Conservation (phyloP, 2,888 invertebrate genomes). For the Apocheima hispidaria region DNA sequence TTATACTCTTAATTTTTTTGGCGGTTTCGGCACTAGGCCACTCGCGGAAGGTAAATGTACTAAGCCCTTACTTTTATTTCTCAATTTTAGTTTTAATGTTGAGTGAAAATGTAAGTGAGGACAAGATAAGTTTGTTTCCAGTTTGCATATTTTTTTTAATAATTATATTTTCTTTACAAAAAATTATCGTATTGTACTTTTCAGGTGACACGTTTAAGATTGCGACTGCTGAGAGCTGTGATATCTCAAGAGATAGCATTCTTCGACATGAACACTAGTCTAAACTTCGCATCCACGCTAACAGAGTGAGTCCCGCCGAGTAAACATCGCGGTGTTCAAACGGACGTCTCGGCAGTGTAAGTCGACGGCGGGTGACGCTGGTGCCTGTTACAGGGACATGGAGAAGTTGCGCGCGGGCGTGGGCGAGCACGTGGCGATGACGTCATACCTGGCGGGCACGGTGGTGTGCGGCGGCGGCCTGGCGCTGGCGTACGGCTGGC, state of each 20-base stretch:
- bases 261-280: conserved; percentile 89
- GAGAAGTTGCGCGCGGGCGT: conserved; percentile 92
- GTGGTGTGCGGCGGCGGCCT: conserved; percentile 89
- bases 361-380: not conserved
- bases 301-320: conserved; percentile 87
- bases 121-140: too few relatives aligned
- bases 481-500: conserved; percentile 93
- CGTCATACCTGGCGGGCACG: conserved; percentile 89
- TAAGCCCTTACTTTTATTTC: too few relatives aligned
- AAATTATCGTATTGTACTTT: too few relatives aligned
- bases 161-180: too few relatives aligned
- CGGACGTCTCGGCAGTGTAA: not conserved
- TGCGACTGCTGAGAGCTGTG: conserved; percentile 87
- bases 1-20: too few relatives aligned
- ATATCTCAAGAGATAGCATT: conserved; percentile 90
- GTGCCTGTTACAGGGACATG: conserved; percentile 86
- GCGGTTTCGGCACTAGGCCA: too few relatives aligned
- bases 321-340: not conserved
- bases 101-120: too few relatives aligned
- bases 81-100: too few relatives aligned
- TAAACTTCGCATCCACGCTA: conserved; percentile 89
- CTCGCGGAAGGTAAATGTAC: too few relatives aligned
- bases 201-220: conserved; percentile 87
- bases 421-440: conserved; percentile 92
- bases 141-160: too few relatives aligned